Conservation (phyloP, 2,888 invertebrate genomes). For the Rapana venosa region DNA sequence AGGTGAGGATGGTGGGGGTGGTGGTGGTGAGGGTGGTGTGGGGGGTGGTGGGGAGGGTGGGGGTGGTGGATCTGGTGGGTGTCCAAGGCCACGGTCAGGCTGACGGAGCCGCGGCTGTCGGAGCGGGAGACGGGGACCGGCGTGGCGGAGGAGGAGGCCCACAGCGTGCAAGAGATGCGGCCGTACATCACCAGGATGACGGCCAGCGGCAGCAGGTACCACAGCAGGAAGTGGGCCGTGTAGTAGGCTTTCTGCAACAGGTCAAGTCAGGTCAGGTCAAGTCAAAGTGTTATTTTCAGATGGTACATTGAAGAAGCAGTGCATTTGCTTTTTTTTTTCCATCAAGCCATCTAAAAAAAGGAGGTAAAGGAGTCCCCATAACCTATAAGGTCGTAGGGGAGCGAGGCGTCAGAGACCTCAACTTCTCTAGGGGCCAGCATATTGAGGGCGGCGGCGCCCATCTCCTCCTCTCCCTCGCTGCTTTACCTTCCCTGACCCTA, state of each 20-base stretch:
- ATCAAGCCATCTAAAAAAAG: too few relatives aligned
- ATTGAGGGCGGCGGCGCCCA: too few relatives aligned
- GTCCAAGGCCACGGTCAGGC: conserved; percentile 20
- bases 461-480: too few relatives aligned
- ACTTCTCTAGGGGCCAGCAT: too few relatives aligned
- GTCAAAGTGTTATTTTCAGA: too few relatives aligned
- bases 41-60: not conserved
- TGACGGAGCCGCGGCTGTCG: conserved; percentile 11
- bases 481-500: too few relatives aligned
- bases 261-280: too few relatives aligned
- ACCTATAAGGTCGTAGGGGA: too few relatives aligned
- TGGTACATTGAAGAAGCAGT: too few relatives aligned
- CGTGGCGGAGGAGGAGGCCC: conserved; percentile 80
- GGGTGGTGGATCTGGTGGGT: conserved; percentile 3
- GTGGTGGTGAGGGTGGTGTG: not conserved
- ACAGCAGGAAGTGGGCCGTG: conserved; percentile 88
- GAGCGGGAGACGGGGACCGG: not conserved
- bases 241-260: conserved; percentile 37
- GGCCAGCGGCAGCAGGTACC: conserved; percentile 88
- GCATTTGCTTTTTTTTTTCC: too few relatives aligned
- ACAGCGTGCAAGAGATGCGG: conserved; percentile 89
- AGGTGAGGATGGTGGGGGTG: not conserved
- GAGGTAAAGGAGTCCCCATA: too few relatives aligned
- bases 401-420: too few relatives aligned
- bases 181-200: conserved; percentile 88